Evolutionary conservation across 2,113 vertebrate genomes (phyloP), one percentile per base, ranked within the genome.

Genomic region (Carassius auratus): DNA sequence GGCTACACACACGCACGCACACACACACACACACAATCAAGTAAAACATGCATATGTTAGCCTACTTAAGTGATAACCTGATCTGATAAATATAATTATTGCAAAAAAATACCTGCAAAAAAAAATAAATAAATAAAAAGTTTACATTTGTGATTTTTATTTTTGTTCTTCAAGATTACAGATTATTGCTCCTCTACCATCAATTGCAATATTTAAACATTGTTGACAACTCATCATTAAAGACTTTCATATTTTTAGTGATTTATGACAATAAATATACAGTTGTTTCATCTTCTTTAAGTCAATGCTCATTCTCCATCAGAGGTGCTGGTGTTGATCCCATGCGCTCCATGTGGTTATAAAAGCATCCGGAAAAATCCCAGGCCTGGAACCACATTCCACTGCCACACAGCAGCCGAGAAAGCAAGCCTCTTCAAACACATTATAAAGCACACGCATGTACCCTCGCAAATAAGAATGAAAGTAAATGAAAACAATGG

Each of bases 111-210:
- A 75, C 33, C 74, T 69, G 57, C 62, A 84, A 80, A 69, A 83
- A 30, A 30, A 30, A 2, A 30, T 1, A 30, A n/a, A n/a, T n/a
- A n/a, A 30, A 30, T 1, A 30, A 30, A 80, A n/a, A 10, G 23
- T 71, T 62, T 77, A 66, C 83, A 48, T 76, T 55, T 75, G 85
- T 91, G 69, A 81, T 91, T 90, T 93, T 91, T 89, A 45, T 90
- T 91, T 94, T 95, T 94, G 94, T 88, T 93, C 96, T 97, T 96
- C 93, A 93, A 93, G 95, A 96, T 97, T 98, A 98, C 97, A 99
- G 92, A 94, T 99, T 99, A 99, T 99, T 98, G 97, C 97, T 99
- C 96, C 95, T 97, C 96, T 97, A 98, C 95, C 94, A 96, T 96
- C 96, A 97, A 95, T 97, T 95, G 92, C 91, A 95, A 97, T 96